phyloP scores from a whole-genome alignment of 2,113 vertebrate species.

The Phaetusa simplex region DNA sequence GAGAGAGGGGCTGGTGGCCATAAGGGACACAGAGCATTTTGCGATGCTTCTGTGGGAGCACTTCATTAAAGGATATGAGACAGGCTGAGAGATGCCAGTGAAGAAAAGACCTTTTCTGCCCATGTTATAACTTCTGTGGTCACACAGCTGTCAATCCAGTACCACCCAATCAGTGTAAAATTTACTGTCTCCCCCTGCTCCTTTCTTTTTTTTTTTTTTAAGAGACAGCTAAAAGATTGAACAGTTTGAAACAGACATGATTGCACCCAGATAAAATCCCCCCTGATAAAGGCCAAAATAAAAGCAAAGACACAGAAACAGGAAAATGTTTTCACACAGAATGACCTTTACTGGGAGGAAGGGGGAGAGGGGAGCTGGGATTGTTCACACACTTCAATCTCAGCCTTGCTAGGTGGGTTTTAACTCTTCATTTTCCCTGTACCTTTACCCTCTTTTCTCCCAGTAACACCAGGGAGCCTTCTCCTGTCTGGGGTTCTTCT shows the following conservation, averaged over 20 bases:
- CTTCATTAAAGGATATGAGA: background rate
- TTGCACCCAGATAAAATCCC: background rate
- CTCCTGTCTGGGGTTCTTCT: slow-evolving; percentile 31
- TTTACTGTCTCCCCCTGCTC: background rate
- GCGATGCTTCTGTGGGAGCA: background rate
- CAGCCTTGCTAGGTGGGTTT: slow-evolving; percentile 1
- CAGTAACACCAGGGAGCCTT: slow-evolving; percentile 44
- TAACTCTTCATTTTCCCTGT: slow-evolving; percentile 46
- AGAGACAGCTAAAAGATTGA: background rate
- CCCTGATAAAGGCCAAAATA: background rate
- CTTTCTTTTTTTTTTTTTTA: background rate
- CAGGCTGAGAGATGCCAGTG: background rate
- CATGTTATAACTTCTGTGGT: background rate
- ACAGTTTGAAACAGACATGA: background rate
- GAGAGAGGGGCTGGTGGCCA: background rate
- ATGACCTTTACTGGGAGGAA: slow-evolving; percentile 9
- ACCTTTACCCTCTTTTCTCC: background rate
- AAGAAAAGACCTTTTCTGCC: background rate
- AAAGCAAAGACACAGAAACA: background rate
- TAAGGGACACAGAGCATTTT: background rate
- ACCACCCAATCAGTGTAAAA: background rate
- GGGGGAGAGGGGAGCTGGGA: background rate
- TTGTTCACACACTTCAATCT: slow-evolving; percentile 4
- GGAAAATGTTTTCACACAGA: background rate
- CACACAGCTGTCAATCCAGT: background rate